A percentile compares a stretch with the other conserved stretches of the same genome.
Evolutionary conservation across 2,888 invertebrate genomes (phyloP).

Genomic region (Biston stratarius): DNA sequence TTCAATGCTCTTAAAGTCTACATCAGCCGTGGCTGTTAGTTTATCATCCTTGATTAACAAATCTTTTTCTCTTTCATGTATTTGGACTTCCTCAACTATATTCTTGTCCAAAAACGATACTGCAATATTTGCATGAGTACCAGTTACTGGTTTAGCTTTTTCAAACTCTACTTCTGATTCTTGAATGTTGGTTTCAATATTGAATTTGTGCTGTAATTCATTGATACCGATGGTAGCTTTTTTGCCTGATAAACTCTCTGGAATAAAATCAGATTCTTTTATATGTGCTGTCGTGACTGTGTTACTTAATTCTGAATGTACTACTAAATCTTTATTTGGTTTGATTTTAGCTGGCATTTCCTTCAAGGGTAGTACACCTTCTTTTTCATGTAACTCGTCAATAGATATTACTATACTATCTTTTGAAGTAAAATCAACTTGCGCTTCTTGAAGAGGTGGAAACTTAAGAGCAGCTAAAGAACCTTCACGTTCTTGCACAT

Average conservation of each 20-base stretch:
- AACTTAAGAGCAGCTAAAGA: constrained; percentile 85
- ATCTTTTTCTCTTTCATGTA: constrained; percentile 89
- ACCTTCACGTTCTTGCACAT: constrained; percentile 90
- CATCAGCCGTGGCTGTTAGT: constrained; percentile 83
- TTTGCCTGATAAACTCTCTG: constrained; percentile 80
- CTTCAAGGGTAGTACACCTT: constrained; percentile 81
- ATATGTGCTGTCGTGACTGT: constrained; percentile 88
- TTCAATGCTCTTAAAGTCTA: constrained; percentile 86
- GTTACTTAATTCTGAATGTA: constrained; percentile 85
- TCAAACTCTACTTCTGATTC: constrained; percentile 87
- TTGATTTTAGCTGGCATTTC: constrained; percentile 62
- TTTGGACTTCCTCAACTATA: constrained; percentile 83
- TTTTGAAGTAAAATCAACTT: constrained; percentile 86
- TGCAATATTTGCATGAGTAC: constrained; percentile 76
- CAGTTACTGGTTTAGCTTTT: constrained; percentile 68
- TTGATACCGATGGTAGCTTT: constrained; percentile 87
- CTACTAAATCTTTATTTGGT: constrained; percentile 70
- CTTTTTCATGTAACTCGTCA: constrained; percentile 88
- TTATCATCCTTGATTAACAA: constrained; percentile 83
- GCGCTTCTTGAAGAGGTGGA: constrained; percentile 88
- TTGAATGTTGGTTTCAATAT: constrained; percentile 84
- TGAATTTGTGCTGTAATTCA: constrained; percentile 87
- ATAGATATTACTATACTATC: constrained; percentile 87
- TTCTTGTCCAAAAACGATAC: constrained; percentile 87
- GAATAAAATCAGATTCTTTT: constrained; percentile 86